Evolutionary conservation across 1,140 invertebrate genomes (phyloP).

Genomic region (fruit fly (Drosophila melanogaster)): DNA sequence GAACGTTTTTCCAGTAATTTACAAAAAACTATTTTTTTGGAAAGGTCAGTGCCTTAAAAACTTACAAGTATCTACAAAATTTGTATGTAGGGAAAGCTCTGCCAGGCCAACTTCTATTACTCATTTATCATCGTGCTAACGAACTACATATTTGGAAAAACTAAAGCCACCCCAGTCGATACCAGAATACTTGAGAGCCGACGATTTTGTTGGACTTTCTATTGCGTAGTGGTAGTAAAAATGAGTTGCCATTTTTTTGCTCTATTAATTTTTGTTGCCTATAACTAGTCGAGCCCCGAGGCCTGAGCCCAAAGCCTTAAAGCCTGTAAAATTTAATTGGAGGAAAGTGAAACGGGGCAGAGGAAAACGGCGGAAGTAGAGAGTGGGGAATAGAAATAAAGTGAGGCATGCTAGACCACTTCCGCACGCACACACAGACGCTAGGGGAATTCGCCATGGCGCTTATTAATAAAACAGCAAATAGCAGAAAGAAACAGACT

Average conservation of each 20-base stretch:
- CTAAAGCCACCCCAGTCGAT: background rate
- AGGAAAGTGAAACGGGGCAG: constrained; percentile 21
- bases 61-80: too few relatives aligned
- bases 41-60: too few relatives aligned
- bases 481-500: constrained; percentile 32
- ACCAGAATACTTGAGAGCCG: background rate
- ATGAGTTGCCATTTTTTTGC: constrained; percentile 74
- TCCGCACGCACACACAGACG: constrained; percentile 53
- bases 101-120: too few relatives aligned
- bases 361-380: constrained; percentile 5
- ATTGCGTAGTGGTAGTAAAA: constrained; percentile 45
- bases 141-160: background rate
- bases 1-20: too few relatives aligned
- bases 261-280: constrained; percentile 76
- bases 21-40: too few relatives aligned
- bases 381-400: constrained; percentile 57
- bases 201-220: background rate
- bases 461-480: constrained; percentile 74
- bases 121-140: background rate
- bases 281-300: constrained; percentile 36
- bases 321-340: constrained; percentile 77
- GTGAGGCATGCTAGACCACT: constrained; percentile 65
- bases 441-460: constrained; percentile 31
- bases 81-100: too few relatives aligned
- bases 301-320: constrained; percentile 55